Percentiles rank a stretch among this genome's conserved stretches.
Evolutionary conservation across 2,888 invertebrate species (phyloP).

Genomic region (Parnassius mnemosyne): DNA sequence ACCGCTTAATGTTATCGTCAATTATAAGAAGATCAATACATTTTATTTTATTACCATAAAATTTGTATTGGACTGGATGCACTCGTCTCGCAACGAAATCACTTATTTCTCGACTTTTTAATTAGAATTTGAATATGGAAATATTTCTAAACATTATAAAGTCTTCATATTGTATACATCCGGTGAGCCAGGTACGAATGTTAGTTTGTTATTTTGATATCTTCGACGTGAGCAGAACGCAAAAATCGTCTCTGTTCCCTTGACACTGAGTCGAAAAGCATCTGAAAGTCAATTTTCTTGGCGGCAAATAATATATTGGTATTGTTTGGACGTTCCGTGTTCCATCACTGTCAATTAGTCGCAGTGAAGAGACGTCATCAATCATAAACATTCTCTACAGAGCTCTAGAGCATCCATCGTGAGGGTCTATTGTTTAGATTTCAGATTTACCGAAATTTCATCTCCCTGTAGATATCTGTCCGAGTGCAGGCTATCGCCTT

Average conservation of each 20-base stretch:
- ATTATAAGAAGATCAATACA: conserved; percentile 20
- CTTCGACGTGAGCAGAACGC: background rate
- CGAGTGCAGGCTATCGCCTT: background rate
- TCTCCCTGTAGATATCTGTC: background rate
- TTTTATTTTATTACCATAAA: conserved; percentile 10
- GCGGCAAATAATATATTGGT: conserved; percentile 43
- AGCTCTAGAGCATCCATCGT: conserved; percentile 49
- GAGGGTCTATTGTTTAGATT: conserved; percentile 53
- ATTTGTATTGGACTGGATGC: conserved; percentile 7
- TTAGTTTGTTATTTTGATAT: background rate
- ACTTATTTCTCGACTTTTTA: conserved; percentile 9
- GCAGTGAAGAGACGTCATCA: conserved; percentile 72
- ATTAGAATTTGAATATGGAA: conserved; percentile 16
- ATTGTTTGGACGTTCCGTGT: conserved; percentile 54
- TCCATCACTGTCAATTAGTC: conserved; percentile 80
- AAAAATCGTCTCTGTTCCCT: conserved; percentile 5
- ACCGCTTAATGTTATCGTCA: conserved; percentile 10
- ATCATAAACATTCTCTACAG: conserved; percentile 62
- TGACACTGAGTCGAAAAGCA: conserved; percentile 1
- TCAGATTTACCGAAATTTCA: conserved; percentile 29
- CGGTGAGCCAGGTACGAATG: conserved; percentile 19
- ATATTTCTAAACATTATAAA: conserved; percentile 15
- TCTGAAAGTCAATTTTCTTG: conserved; percentile 19
- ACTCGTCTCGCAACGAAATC: conserved; percentile 9
- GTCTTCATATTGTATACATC: conserved; percentile 20